phyloP scores from a whole-genome alignment of 2,888 invertebrate genomes.

The Oxycera nigricornis region DNA sequence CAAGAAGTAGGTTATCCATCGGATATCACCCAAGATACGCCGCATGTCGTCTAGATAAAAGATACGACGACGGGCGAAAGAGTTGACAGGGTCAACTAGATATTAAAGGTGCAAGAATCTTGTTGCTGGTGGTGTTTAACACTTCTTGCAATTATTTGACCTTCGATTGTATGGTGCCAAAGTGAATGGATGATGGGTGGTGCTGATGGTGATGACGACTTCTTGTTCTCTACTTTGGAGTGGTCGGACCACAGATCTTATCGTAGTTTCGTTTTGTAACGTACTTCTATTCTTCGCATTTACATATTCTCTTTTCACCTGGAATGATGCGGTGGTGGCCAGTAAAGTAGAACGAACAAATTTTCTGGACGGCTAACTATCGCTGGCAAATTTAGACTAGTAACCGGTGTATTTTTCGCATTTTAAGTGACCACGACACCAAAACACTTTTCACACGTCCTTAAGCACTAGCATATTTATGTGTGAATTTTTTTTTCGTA shows the following conservation, averaged over 20 bases:
- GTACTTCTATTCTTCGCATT: conserved; percentile 11
- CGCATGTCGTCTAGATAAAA: not conserved
- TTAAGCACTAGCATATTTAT: conserved; percentile 8
- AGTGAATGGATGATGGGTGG: conserved; percentile 19
- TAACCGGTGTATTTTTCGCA: conserved; percentile 29
- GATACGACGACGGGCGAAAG: not conserved
- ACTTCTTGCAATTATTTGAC: not conserved
- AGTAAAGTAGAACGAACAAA: conserved; percentile 30
- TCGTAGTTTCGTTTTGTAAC: not conserved
- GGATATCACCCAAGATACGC: not conserved
- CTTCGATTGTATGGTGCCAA: conserved; percentile 9
- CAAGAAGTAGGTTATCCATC: conserved; percentile 40
- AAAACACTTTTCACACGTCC: conserved; percentile 35
- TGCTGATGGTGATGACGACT: conserved; percentile 2
- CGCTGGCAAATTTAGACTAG: not conserved
- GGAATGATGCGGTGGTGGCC: not conserved
- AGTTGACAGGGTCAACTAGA: conserved; percentile 29
- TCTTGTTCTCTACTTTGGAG: not conserved
- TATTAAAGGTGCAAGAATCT: conserved; percentile 7
- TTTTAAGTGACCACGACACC: conserved; percentile 13
- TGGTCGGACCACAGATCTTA: not conserved
- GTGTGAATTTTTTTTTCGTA: conserved; percentile 4
- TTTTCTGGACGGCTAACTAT: conserved; percentile 9
- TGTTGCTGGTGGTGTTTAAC: conserved; percentile 1
- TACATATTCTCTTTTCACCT: conserved; percentile 22